Conservation (phyloP, 2,797 vertebrate species). For the Poliocrania exsul region DNA sequence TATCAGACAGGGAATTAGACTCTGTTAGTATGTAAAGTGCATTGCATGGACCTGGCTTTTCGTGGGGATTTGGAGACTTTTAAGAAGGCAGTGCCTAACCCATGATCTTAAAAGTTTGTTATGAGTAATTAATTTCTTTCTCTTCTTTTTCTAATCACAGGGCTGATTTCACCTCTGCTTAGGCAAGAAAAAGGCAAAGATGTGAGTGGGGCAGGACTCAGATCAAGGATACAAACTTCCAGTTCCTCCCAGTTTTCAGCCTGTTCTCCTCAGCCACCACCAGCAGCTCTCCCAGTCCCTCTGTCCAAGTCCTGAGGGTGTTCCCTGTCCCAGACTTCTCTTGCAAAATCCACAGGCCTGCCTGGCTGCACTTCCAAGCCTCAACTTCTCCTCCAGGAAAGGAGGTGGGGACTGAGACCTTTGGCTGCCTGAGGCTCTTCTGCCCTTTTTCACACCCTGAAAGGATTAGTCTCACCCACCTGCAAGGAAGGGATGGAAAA, state of each 20-base stretch:
- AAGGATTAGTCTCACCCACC: background rate
- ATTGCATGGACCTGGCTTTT: constrained; percentile 19
- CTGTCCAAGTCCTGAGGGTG: background rate
- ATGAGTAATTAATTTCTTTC: constrained; percentile 62
- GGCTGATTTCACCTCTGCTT: background rate
- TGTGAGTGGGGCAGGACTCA: background rate
- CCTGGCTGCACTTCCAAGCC: background rate
- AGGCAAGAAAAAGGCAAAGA: background rate
- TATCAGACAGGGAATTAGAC: constrained; percentile 64
- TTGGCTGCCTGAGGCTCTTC: background rate
- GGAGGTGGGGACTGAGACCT: background rate
- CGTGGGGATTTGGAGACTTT: constrained; percentile 43
- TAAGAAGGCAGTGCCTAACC: constrained; percentile 6
- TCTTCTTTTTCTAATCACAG: background rate
- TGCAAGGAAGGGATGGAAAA: background rate
- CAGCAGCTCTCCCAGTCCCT: background rate
- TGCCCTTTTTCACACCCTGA: background rate
- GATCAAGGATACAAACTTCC: background rate
- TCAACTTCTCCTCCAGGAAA: background rate
- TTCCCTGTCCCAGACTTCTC: background rate
- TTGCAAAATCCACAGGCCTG: background rate
- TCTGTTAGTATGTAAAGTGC: constrained; percentile 48
- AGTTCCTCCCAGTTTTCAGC: background rate
- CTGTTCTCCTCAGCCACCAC: background rate
- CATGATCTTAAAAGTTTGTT: constrained; percentile 55